phyloP scores from a whole-genome alignment of 2,888 invertebrate species.

The Lochmaea capreae region DNA sequence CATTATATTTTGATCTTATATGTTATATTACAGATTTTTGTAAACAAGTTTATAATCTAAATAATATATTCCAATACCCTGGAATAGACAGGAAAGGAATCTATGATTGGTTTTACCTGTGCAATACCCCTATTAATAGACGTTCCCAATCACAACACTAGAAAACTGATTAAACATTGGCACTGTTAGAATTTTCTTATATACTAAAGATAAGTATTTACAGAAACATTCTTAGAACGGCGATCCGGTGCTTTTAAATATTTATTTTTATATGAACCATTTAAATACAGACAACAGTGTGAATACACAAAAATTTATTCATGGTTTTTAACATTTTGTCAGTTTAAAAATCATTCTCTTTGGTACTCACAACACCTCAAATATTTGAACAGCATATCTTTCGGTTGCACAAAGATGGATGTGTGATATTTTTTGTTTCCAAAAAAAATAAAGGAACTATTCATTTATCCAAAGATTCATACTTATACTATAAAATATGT shows the following conservation, averaged over 20 bases:
- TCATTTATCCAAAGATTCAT: not conserved
- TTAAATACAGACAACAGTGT: slow-evolving; percentile 2
- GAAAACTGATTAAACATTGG: not conserved
- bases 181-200: slow-evolving; percentile 7
- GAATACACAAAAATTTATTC: slow-evolving; percentile 18
- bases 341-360: slow-evolving; percentile 29
- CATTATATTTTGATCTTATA: no score
- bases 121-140: not conserved
- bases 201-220: slow-evolving; percentile 14
- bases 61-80: no score
- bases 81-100: not conserved
- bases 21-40: no score
- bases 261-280: slow-evolving; percentile 26
- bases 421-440: slow-evolving; percentile 2
- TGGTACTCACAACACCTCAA: slow-evolving; percentile 23
- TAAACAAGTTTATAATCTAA: no score
- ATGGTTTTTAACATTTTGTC: slow-evolving; percentile 17
- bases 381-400: slow-evolving; percentile 33
- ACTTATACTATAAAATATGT: no score
- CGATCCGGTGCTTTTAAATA: slow-evolving; percentile 10
- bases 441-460: not conserved
- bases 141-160: not conserved
- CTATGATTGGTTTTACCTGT: not conserved
- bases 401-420: slow-evolving; percentile 22
- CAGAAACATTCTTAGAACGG: slow-evolving; percentile 19